A percentile compares a stretch with the other conserved stretches of the same genome.
Evolutionary conservation across 2,797 vertebrate species (phyloP).

Genomic region (Spea hammondii): DNA sequence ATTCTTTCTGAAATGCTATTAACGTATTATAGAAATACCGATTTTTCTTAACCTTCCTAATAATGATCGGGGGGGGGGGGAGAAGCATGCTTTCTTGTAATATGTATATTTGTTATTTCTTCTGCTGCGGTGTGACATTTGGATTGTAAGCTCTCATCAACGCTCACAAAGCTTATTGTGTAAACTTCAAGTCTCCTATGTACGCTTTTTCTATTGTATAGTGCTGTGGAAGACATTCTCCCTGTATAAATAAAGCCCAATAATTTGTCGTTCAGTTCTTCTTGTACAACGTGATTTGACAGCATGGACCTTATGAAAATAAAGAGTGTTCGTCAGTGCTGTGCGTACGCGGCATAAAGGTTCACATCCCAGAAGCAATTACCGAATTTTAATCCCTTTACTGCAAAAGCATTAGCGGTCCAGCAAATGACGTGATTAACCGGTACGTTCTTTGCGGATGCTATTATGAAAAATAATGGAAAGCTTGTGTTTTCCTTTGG

Average conservation of each 20-base stretch:
- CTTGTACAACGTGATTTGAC: constrained; percentile 8
- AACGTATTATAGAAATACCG: too few species aligned
- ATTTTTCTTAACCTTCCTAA: too few species aligned
- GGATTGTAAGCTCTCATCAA: neutral
- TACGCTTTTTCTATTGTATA: constrained; percentile 15
- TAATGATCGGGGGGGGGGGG: too few species aligned
- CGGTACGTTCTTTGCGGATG: constrained; percentile 20
- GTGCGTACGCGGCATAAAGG: constrained; percentile 27
- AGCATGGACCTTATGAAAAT: constrained; percentile 14
- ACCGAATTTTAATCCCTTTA: constrained; percentile 46
- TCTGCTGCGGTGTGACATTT: neutral
- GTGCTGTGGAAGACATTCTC: constrained; percentile 21
- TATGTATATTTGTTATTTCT: neutral
- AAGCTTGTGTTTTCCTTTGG: constrained; percentile 26
- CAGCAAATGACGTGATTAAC: constrained; percentile 37
- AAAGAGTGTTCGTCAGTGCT: constrained; percentile 18
- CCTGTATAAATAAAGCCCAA: constrained; percentile 28
- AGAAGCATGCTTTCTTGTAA: too few species aligned
- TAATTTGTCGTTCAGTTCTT: constrained; percentile 18
- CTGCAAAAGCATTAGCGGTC: constrained; percentile 35
- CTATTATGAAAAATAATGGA: constrained; percentile 38
- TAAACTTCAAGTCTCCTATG: neutral
- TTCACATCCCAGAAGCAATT: constrained; percentile 45
- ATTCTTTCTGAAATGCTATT: too few species aligned
- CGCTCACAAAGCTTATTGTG: neutral